These are phyloP conservation scores for Xiphorhynchus erythropygius DNA, from an alignment of 2,797 vertebrate species.

Conservation along the genomic window DNA sequence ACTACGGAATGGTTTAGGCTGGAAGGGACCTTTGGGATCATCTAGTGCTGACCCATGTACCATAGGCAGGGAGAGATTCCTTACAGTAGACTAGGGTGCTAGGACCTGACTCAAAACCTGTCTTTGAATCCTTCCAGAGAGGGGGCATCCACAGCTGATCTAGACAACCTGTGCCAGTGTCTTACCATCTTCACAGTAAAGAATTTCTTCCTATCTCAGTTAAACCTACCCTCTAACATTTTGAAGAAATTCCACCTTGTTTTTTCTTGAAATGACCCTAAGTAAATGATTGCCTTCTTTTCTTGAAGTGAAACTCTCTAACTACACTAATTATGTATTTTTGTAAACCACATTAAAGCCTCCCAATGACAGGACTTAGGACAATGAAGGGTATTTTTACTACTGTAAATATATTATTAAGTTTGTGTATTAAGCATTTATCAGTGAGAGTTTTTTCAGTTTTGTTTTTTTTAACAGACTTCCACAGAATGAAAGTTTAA, in stretches of 20 bases:
- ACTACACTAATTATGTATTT: neutral
- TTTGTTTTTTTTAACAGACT: neutral
- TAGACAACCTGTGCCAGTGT: no score
- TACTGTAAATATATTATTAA: neutral
- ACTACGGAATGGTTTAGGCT: accelerated
- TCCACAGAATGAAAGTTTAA: neutral
- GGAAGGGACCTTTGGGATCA: accelerated
- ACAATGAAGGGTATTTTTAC: neutral
- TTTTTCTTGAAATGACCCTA: neutral
- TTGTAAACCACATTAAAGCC: neutral
- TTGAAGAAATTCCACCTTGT: neutral
- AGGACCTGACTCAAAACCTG: neutral
- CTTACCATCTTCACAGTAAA: neutral
- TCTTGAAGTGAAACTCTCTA: neutral
- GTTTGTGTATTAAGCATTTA: neutral
- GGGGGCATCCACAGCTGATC: neutral
- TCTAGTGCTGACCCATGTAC: neutral
- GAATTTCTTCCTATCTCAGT: neutral
- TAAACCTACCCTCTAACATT: neutral
- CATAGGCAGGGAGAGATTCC: neutral
- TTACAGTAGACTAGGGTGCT: accelerated
- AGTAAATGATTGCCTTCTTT: neutral
- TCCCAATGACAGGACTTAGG: neutral
- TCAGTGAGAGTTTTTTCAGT: neutral
- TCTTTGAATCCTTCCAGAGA: no score